Evolutionary conservation across 2,888 invertebrate species (phyloP), one percentile per base, ranked within the genome.

Genomic region (Carcina quercana): DNA sequence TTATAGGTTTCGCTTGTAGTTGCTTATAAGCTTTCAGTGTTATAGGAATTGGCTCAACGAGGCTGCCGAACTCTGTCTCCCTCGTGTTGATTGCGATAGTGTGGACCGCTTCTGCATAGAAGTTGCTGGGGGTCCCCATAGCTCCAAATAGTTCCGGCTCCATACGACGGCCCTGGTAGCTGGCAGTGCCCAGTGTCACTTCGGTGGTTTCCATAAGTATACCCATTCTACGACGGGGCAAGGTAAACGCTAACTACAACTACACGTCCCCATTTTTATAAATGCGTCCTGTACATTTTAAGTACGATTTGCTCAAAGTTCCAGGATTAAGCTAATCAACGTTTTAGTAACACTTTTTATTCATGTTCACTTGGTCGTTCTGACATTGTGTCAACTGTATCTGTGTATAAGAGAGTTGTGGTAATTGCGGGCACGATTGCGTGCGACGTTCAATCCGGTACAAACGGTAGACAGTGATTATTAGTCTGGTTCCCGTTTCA

Each of bases 191-290:
- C 70, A 73, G 69, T 63, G 73, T 75, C 54, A 64, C 71, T 62
- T 82, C 71, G 56, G 74, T 61, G 59, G 70, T 55, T 68, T 83
- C 82, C 80, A 80, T 83, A 59, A 73, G 73, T 67, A 76, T 73
- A 71, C 82, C 84, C 85, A 84, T 85, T 71, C 82, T 83, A 78
- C 50, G 59, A 64, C 57, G 63, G 65, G 56, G 46, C 47, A 50
- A 47, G 43, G 49, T 47, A 47, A 51, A 51, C 32, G 49, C 53
- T 72, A 71, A 62, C 55, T 66, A 52, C 47, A 38, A 45, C 29
- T 52, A 41, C 47, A 48, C 49, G 51, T 65, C 45, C 53, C 43
- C 68, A 70, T 67, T 55, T 21, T 59, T 42, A 45, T 42, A 43
- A 38, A n/a, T 52, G 41, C 49, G 59, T 70, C 57, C 57, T 60